A percentile compares a stretch with the other conserved stretches of the same genome.
These are phyloP conservation scores for Galemys pyrenaicus DNA, from an alignment of 2,113 vertebrate genomes.

Conservation along the genomic window DNA sequence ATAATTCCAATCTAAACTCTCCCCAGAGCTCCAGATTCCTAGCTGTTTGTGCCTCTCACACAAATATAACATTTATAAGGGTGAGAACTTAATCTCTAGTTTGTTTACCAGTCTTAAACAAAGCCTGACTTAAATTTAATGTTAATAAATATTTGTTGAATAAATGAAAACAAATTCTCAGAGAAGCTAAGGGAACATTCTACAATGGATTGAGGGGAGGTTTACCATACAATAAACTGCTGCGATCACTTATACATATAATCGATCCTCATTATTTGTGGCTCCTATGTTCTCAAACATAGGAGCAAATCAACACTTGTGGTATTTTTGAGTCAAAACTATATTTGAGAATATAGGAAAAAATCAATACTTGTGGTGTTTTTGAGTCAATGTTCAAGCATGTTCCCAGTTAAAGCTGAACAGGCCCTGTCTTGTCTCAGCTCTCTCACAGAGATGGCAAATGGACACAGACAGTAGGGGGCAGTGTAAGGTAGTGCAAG, in stretches of 20 bases:
- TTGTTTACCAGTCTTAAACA: constrained; percentile 23
- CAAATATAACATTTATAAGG: background rate
- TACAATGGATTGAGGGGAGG: background rate
- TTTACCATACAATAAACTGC: background rate
- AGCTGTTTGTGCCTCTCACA: constrained; percentile 3
- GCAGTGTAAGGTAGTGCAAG: background rate
- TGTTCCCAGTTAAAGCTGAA: background rate
- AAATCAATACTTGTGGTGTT: background rate
- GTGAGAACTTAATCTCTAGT: background rate
- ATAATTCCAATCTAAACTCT: constrained; percentile 22
- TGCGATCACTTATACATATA: constrained; percentile 4
- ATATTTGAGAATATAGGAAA: background rate
- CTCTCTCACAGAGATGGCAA: background rate
- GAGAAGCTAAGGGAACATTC: constrained; percentile 11
- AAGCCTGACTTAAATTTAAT: constrained; percentile 28
- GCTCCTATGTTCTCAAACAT: background rate
- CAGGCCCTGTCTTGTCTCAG: background rate
- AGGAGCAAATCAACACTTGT: background rate
- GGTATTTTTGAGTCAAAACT: no score
- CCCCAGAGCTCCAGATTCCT: background rate
- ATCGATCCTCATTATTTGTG: background rate
- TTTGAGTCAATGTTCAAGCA: background rate
- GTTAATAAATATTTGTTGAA: constrained; percentile 46
- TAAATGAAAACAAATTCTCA: background rate
- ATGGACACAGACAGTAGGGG: constrained; percentile 20